phyloP scores from a whole-genome alignment of 1,140 invertebrate species.

The Macrosteles quadrilineatus region DNA sequence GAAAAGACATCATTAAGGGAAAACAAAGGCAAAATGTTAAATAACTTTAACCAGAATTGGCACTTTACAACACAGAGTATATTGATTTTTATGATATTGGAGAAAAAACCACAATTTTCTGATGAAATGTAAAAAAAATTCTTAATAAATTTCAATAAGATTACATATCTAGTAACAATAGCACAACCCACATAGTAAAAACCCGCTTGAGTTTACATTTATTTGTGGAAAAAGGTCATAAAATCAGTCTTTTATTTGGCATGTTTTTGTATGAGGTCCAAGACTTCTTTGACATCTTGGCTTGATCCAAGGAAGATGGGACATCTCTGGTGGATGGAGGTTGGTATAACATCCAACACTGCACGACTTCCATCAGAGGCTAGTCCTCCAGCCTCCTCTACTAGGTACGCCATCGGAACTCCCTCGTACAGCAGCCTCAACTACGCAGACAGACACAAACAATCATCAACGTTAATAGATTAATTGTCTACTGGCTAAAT shows the following conservation, averaged over 20 bases:
- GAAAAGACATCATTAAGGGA: too few species aligned
- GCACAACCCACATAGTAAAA: not conserved
- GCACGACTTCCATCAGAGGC: conserved; percentile 82
- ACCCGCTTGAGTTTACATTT: not conserved
- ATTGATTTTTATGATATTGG: too few species aligned
- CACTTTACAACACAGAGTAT: too few species aligned
- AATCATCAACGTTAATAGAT: too few species aligned
- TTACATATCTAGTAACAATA: not conserved
- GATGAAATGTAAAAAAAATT: not conserved
- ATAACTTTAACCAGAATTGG: too few species aligned
- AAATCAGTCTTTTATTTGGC: not conserved
- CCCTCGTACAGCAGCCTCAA: conserved; percentile 96
- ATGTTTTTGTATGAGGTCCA: conserved; percentile 55
- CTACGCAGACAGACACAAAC: too few species aligned
- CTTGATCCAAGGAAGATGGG: conserved; percentile 95
- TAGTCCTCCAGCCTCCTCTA: conserved; percentile 80
- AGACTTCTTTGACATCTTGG: conserved; percentile 87
- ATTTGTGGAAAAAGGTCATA: too few species aligned
- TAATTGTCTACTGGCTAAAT: too few species aligned
- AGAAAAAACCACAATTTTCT: too few species aligned
- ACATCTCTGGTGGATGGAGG: conserved; percentile 83
- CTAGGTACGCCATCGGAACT: conserved; percentile 96
- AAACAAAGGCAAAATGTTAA: too few species aligned
- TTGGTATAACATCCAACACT: conserved; percentile 88
- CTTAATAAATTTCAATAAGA: too few species aligned